phyloP scores from a whole-genome alignment of 2,888 invertebrate species.

The Mechanitis messenoides region DNA sequence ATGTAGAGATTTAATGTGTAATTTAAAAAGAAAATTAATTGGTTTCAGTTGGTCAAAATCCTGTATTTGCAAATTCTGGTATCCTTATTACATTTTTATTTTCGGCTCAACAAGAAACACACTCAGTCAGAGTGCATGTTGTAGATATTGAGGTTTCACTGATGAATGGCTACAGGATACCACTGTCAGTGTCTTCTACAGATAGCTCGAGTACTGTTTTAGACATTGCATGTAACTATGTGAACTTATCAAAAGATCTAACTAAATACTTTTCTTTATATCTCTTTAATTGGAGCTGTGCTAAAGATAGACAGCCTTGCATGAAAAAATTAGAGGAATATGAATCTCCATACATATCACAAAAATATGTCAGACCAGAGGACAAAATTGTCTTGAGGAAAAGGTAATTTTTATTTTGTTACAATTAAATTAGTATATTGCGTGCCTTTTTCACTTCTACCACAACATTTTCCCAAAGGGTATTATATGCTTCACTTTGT shows the following conservation, averaged over 20 bases:
- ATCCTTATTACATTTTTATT: slow-evolving; percentile 91
- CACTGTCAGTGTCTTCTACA: slow-evolving; percentile 85
- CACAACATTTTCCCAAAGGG: too few relatives aligned
- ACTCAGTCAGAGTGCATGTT: slow-evolving; percentile 80
- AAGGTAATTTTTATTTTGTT: slow-evolving; percentile 71
- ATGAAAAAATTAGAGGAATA: slow-evolving; percentile 95
- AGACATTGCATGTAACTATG: slow-evolving; percentile 86
- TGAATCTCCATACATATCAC: slow-evolving; percentile 97
- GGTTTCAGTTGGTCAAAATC: slow-evolving; percentile 89
- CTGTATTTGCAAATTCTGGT: slow-evolving; percentile 85
- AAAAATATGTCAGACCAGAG: slow-evolving; percentile 84
- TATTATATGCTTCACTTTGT: too few relatives aligned
- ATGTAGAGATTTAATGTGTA: neutral
- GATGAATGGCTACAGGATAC: slow-evolving; percentile 91
- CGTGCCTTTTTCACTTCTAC: too few relatives aligned
- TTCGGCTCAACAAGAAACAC: slow-evolving; percentile 93
- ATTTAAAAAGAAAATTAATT: slow-evolving; percentile 20
- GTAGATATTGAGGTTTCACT: slow-evolving; percentile 88
- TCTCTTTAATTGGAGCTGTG: slow-evolving; percentile 86
- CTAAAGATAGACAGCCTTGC: slow-evolving; percentile 82
- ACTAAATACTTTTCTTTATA: slow-evolving; percentile 93
- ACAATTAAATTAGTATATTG: neutral
- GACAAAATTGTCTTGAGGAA: slow-evolving; percentile 91
- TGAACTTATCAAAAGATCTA: slow-evolving; percentile 87
- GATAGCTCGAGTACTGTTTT: slow-evolving; percentile 90